Evolutionary conservation across 2,113 vertebrate genomes (phyloP), one percentile per base, ranked within the genome.

Genomic region (Eleginops maclovinus): DNA sequence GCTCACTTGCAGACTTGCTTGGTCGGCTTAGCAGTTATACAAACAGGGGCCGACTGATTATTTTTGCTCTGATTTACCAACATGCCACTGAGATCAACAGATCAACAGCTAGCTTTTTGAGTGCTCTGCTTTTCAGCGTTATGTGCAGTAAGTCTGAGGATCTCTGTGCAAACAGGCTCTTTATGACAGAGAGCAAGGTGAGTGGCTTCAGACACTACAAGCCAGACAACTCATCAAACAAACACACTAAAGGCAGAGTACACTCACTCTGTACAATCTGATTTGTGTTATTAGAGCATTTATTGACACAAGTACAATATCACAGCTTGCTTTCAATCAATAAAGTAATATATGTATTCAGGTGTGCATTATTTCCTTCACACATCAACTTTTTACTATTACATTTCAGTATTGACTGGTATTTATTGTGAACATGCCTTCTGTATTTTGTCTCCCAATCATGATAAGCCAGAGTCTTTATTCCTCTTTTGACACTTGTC

Each of bases 111-210:
- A 84, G 75, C 68, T 74, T 80, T 83, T 84, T 82, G 88, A 91
- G 87, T 80, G 83, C 84, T 87, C 62, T 88, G 75, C 88, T 89
- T 92, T 66, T 86, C 83, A 74, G 84, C 72, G 69, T 43, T 84
- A 75, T 89, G 82, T 88, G 89, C 86, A 75, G 90, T 93, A 90
- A 92, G 85, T 91, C 90, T 72, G 83, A 90, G 91, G 91, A 94
- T 94, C 92, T 86, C 83, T 95, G 85, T 91, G 90, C 88, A 94
- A 95, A 95, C 91, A 95, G 85, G 65, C 86, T 92, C 90, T 94
- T 94, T 93, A 92, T 94, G 92, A 93, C 85, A 89, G 79, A 77
- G 86, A 94, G 85, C 66, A 78, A 91, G 90, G 90, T 91, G 87
- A 91, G 84, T 88, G 89, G 91, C 87, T 93, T 91, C 84, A 92